phyloP scores from a whole-genome alignment of 1,140 invertebrate species.

The Zaprionus ornatus region DNA sequence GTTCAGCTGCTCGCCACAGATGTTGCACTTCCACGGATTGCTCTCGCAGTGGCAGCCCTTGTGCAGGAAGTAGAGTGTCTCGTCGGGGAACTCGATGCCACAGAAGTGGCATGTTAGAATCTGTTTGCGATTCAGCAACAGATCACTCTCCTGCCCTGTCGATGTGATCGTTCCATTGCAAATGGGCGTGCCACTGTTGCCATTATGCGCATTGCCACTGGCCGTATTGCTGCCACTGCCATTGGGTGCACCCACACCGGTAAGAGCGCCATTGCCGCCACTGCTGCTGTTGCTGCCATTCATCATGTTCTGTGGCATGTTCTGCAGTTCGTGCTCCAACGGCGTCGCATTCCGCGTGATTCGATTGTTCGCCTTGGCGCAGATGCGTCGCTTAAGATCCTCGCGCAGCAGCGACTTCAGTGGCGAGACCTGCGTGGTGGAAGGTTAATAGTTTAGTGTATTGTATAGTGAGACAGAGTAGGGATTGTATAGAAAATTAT shows the following conservation, averaged over 20 bases:
- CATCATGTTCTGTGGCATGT: constrained; percentile 55
- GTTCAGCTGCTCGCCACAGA: constrained; percentile 96
- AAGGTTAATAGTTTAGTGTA: background rate
- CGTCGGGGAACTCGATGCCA: constrained; percentile 96
- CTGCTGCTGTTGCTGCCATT: constrained; percentile 37
- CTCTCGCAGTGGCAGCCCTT: constrained; percentile 98
- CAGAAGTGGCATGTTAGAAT: constrained; percentile 93
- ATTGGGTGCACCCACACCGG: constrained; percentile 18
- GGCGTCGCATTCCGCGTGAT: constrained; percentile 82
- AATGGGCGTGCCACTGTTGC: constrained; percentile 80
- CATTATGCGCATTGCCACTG: constrained; percentile 50
- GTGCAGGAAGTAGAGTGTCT: constrained; percentile 97
- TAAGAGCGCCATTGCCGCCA: constrained; percentile 13
- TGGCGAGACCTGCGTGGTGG: constrained; percentile 88
- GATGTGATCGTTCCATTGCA: constrained; percentile 88
- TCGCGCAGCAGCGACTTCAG: constrained; percentile 92
- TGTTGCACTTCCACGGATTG: constrained; percentile 99
- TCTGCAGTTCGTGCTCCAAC: constrained; percentile 71
- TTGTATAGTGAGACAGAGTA: background rate
- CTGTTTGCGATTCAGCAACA: constrained; percentile 84
- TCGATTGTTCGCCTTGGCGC: constrained; percentile 86
- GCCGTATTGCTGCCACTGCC: constrained; percentile 20
- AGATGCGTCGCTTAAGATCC: constrained; percentile 90
- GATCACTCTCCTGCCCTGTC: constrained; percentile 85
- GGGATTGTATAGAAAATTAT: background rate